Base-by-base conservation (phyloP, 1,140 invertebrate genomes). In the Oscheius sp. region DNA sequence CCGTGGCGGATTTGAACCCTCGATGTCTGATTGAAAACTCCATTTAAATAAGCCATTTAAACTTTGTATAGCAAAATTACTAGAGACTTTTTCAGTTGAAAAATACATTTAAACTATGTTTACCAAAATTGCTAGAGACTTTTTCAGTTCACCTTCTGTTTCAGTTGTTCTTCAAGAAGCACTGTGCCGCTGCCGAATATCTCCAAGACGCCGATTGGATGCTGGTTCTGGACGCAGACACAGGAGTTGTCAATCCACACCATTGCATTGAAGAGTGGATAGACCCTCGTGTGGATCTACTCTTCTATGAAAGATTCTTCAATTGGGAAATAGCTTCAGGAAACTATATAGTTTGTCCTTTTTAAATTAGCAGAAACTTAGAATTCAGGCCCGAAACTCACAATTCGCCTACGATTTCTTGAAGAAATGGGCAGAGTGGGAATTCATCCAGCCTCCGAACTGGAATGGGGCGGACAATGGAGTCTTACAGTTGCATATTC, bases 141-240 rank as follows among this genome's bases (percentile, higher is more conserved):
- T 29, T n/a, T n/a, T n/a, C n/a, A n/a, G n/a, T 42, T 18, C 59
- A 52, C 15, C 45, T 35, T 67, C 46, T 42, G 28, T 80, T 82
- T 75, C 52, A 81, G 78, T 68, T 82, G 35, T 82, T 82, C 67
- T 84, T 84, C 73, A 79, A 79, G 64, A 82, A 82, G 58, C 81
- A 82, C 66, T 82, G 82, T 70, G 82, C 82, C 18, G 81, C 80
- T 1, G 78, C 81, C 10, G 81, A 80, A 2, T 82, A 82, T 63
- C 73, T 84, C 28, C 35, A 80, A 28, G 77, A 80, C 29, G 61
- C 65, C 59, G 79, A 79, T 35, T 79, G 79, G 79, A 75, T 79
- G 79, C 71, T 79, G 29, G 79, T 79, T 34, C 66, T 79, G 34
- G 79, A 79, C 46, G 79, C 79, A 1, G 79, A 79, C 59, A 79